phyloP scores from a whole-genome alignment of 2,888 invertebrate species.

The Cylloceria caligata region DNA sequence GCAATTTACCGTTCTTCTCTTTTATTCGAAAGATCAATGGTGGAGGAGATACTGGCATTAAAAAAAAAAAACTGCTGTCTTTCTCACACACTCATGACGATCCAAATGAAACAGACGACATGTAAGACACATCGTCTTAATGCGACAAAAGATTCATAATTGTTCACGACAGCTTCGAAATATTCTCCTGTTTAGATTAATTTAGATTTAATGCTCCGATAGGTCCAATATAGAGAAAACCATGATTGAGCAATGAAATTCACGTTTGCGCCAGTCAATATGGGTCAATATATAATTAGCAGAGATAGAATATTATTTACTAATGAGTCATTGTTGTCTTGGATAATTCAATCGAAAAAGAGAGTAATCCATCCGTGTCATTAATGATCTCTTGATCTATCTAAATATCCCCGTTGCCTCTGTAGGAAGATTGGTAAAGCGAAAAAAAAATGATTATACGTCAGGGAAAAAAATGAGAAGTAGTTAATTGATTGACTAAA shows the following conservation, averaged over 20 bases:
- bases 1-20: no score
- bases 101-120: no score
- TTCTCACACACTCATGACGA: no score
- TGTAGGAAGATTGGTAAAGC: background rate
- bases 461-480: slow-evolving; percentile 26
- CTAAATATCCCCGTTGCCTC: background rate
- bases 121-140: background rate
- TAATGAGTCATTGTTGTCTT: slow-evolving; percentile 25
- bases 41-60: no score
- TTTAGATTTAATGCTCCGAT: background rate
- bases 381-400: background rate
- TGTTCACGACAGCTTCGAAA: background rate
- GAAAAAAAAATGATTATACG: background rate
- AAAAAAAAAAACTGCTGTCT: no score
- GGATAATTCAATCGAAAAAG: slow-evolving; percentile 9
- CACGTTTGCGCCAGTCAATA: slow-evolving; percentile 23
- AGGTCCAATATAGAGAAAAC: background rate
- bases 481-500: slow-evolving; percentile 32
- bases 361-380: slow-evolving; percentile 29
- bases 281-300: slow-evolving; percentile 25
- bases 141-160: background rate
- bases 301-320: slow-evolving; percentile 18
- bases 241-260: slow-evolving; percentile 13
- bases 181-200: background rate
- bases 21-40: no score